Percentiles rank a stretch among this genome's conserved stretches.
Conservation (phyloP, 1,140 invertebrate genomes). For the Steinernema khuongi region DNA sequence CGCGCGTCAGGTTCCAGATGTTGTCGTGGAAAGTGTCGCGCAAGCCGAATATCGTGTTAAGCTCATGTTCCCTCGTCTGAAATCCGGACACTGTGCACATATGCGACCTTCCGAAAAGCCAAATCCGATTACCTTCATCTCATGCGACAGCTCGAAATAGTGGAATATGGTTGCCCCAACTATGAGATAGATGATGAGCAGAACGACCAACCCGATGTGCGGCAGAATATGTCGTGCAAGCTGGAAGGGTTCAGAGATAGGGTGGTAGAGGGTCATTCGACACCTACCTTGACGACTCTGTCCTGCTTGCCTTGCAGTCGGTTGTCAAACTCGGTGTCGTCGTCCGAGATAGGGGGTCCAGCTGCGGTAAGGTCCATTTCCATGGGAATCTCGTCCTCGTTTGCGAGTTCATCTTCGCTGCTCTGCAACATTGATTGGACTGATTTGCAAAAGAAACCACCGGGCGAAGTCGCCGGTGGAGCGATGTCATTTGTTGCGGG, state of each 20-base stretch:
- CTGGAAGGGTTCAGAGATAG: not conserved
- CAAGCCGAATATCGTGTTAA: conserved; percentile 49
- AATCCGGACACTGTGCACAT: conserved; percentile 24
- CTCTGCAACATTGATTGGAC: conserved; percentile 10
- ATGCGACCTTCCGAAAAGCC: no score
- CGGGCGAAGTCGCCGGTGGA: not conserved
- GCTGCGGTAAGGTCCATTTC: conserved; percentile 41
- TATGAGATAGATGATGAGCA: conserved; percentile 51
- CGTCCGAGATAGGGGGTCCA: conserved; percentile 39
- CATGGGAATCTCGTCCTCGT: conserved; percentile 38
- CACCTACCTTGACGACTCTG: not conserved
- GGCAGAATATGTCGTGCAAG: conserved; percentile 45
- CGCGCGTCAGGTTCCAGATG: conserved; percentile 58
- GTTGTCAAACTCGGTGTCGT: conserved; percentile 35
- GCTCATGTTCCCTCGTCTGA: conserved; percentile 50
- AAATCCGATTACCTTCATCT: conserved; percentile 34
- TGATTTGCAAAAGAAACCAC: conserved; percentile 7
- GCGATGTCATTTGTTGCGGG: not conserved
- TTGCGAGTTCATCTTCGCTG: conserved; percentile 9
- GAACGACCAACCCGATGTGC: conserved; percentile 53
- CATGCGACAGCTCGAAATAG: conserved; percentile 43
- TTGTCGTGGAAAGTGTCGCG: conserved; percentile 54
- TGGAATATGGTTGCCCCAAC: conserved; percentile 55
- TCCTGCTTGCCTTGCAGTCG: conserved; percentile 8
- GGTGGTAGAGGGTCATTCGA: not conserved